Evolutionary conservation across 2,888 invertebrate species (phyloP).

Genomic region (Artemia sp.): DNA sequence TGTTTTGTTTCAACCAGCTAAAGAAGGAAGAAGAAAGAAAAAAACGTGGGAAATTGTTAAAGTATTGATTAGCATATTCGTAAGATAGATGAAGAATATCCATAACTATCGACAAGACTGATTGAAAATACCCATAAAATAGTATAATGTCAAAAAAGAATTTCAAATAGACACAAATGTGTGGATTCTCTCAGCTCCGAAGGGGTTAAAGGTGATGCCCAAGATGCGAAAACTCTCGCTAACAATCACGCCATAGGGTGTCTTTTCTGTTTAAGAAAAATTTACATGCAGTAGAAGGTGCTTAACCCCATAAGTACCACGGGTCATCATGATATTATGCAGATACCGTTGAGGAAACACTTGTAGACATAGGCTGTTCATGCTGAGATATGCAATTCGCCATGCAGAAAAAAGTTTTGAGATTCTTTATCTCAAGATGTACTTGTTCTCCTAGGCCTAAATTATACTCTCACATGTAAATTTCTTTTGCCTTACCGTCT

Average conservation of each 20-base stretch:
- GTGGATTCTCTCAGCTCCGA: constrained; percentile 3
- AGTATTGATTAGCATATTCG: too few species aligned
- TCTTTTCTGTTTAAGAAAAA: constrained; percentile 5
- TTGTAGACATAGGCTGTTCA: constrained; percentile 10
- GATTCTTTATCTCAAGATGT: not conserved
- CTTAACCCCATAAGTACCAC: constrained; percentile 5
- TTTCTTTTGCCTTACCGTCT: too few species aligned
- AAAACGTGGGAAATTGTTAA: too few species aligned
- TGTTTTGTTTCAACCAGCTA: too few species aligned
- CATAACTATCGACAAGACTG: too few species aligned
- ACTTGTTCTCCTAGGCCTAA: too few species aligned
- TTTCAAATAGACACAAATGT: constrained; percentile 15
- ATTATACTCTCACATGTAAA: too few species aligned
- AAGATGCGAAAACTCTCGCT: constrained; percentile 13
- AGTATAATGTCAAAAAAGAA: constrained; percentile 5
- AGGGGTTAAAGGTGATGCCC: not conserved
- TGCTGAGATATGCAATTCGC: constrained; percentile 15
- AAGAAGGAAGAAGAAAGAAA: too few species aligned
- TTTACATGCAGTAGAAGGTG: not conserved
- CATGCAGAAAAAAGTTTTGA: not conserved
- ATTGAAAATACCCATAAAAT: constrained; percentile 1
- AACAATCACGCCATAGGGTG: constrained; percentile 8
- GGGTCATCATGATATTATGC: constrained; percentile 11
- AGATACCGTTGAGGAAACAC: not conserved
- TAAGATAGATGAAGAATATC: too few species aligned